Base-by-base conservation (phyloP, 2,888 invertebrate species). In the Bombyx huttoni region DNA sequence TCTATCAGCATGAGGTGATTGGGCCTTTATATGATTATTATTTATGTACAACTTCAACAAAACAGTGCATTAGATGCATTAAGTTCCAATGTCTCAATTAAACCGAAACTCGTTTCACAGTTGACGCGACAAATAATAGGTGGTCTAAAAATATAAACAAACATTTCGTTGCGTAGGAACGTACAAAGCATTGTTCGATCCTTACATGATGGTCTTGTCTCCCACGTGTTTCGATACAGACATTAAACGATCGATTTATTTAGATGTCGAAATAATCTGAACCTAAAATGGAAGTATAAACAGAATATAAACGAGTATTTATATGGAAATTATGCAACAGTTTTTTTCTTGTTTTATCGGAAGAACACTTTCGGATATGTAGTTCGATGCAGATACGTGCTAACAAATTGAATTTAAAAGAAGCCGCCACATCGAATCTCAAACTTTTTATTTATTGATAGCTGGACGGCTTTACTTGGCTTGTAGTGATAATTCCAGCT, bases 151-250 rank as follows among this genome's bases (percentile, higher is more conserved):
- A 50, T 47, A 52, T 49, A 52, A 50, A 47, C 33, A 52, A 48
- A 62, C 58, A 54, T 52, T 3, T 24, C 50, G 49, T 50, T 53
- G 57, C 61, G 61, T 62, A 58, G 63, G 62, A 48, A 49, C 40
- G 45, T 45, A 40, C 12, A 49, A 47, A 49, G 51, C 48, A 65
- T 64, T 65, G 65, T 65, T 62, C 59, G 51, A 13, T 58, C 57
- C 62, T 59, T 61, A 65, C 65, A 62, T 53, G 58, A 51, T 54
- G 52, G 52, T 50, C 35, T 47, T 13, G 45, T 57, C 61, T 56
- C 66, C 66, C 64, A 66, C 63, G 56, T 54, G 46, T 49, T 48
- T 52, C 58, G 63, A 63, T 66, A 58, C 53, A 65, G 62, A 64
- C 58, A 54, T 63, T 60, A 56, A 56, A 54, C 49, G 47, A 49